Base-by-base conservation (phyloP, 2,797 vertebrate species). In the Lagorchestes hirsutus region DNA sequence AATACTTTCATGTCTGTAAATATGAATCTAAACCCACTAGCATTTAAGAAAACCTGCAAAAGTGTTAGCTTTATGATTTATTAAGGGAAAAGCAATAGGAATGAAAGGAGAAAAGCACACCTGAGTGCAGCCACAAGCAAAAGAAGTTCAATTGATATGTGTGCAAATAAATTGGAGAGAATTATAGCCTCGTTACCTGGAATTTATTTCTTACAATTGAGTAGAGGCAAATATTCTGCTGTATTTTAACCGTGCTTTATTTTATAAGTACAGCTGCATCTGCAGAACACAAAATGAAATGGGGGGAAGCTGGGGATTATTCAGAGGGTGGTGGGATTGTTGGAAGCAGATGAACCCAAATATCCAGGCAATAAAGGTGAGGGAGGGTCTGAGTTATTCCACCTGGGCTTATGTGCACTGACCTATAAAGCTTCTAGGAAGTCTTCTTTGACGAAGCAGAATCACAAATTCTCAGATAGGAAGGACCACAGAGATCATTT, bases 11-110 rank as follows among this genome's bases (percentile, higher is more conserved):
- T 90, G 95, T 97, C 62, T 93, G 96, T 96, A 94, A 16, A 52
- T 55, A 90, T 96, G 92, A 96, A 55, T 96, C 97, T 97, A 97
- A 98, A 98, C 98, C 97, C 95, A 98, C 96, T 95, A 96, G 92
- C 93, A 97, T 98, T 97, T 97, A 97, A 98, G 97, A 98, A 97
- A 91, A 94, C 57, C 97, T 98, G 97, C 74, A 98, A 98, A 98
- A 98, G 95, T 97, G 95, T 97, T 98, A 98, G 98, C 98, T 5
- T 0, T 98, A 97, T 98, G 98, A 98, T 98, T 98, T 99, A 98
- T 98, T 98, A 97, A 98, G 97, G 97, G 97, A 97, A 98, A 98
- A 98, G 98, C 98, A 98, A 98, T 97, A 97, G 54, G 56, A 97
- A 93, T 93, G 96, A 92, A 95, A 96, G 98, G 96, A 90, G 91